Evolutionary conservation across 1,140 invertebrate species (phyloP), one percentile per base, ranked within the genome.

Genomic region (Drosophila baimaii): DNA sequence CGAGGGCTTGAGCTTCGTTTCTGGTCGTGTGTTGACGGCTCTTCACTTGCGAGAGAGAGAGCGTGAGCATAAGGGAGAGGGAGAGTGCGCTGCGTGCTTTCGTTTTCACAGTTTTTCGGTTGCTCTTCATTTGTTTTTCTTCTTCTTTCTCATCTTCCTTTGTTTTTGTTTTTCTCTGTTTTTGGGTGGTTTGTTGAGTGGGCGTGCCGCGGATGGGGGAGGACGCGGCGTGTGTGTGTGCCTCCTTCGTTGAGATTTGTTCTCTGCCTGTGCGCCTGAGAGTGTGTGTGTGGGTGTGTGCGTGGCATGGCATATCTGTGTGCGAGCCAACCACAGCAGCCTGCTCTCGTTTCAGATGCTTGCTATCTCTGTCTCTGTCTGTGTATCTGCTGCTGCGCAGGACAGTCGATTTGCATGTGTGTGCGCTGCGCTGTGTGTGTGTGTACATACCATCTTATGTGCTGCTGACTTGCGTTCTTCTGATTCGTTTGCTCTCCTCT

Each of bases 341-440:
- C 84, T 76, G 74, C 72, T 69, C 74, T 76, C 63, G 25, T 43
- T 62, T 76, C 70, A 76, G 82, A 85, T 86, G 74, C 72, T 75
- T 69, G 82, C 82, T 86, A 82, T 86, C 83, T 86, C 83, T 88
- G 75, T 86, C 82, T 83, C 39, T 55, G 47, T 74, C 66, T 74
- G 76, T 89, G 65, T 52, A 65, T 72, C 82, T 89, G 83, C 83
- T 88, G 83, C 83, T 88, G 83, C 83, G 83, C 83, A 88, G 83
- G 83, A 88, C 83, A 74, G 83, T 77, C 68, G 62, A 59, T 69
- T 72, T 75, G 64, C 63, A 44, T 49, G 21, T 43, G 39, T 56
- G 41, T 35, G 39, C 52, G 29, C 13, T 78, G 43, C 52, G 29
- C 13, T 78, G 43, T 72, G 31, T 71, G 39, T 66, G 43, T 61